Conservation (phyloP, 2,888 invertebrate genomes). For the Latheticus oryzae region DNA sequence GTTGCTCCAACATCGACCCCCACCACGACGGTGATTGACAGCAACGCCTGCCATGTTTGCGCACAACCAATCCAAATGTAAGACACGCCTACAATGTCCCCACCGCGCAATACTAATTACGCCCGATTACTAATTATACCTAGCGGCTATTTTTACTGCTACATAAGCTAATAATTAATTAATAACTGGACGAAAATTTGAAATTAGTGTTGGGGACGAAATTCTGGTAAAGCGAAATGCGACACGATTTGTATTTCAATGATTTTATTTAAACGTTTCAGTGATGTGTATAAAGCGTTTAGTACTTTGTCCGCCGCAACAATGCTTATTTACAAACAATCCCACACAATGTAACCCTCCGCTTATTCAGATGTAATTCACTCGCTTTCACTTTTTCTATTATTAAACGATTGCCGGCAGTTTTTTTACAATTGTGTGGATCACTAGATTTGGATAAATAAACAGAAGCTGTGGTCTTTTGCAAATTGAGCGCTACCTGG, state of each 20-base stretch:
- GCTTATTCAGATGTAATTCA: conserved; percentile 24
- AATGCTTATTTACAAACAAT: conserved; percentile 39
- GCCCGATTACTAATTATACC: conserved; percentile 66
- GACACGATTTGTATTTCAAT: no score
- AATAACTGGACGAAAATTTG: conserved; percentile 65
- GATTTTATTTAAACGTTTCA: no score
- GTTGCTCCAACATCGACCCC: conserved; percentile 55
- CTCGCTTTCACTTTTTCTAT: conserved; percentile 9
- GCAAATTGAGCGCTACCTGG: conserved; percentile 40
- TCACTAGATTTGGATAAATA: conserved; percentile 29
- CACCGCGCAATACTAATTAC: conserved; percentile 59
- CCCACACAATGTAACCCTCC: conserved; percentile 37
- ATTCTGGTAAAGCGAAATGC: no score
- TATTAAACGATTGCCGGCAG: no score
- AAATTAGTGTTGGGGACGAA: no score
- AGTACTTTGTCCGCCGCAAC: conserved; percentile 13
- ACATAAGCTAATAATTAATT: conserved; percentile 65
- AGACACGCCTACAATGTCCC: conserved; percentile 49
- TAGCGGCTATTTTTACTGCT: conserved; percentile 65
- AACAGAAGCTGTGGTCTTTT: conserved; percentile 25
- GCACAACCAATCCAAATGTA: conserved; percentile 56
- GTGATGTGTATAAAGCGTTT: conserved; percentile 24
- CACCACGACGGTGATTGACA: conserved; percentile 61
- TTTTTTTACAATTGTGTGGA: conserved; percentile 5
- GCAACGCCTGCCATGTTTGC: conserved; percentile 65